These are phyloP conservation scores for Perca schrenkii DNA, from an alignment of 2,113 vertebrate species.

Conservation along the genomic window DNA sequence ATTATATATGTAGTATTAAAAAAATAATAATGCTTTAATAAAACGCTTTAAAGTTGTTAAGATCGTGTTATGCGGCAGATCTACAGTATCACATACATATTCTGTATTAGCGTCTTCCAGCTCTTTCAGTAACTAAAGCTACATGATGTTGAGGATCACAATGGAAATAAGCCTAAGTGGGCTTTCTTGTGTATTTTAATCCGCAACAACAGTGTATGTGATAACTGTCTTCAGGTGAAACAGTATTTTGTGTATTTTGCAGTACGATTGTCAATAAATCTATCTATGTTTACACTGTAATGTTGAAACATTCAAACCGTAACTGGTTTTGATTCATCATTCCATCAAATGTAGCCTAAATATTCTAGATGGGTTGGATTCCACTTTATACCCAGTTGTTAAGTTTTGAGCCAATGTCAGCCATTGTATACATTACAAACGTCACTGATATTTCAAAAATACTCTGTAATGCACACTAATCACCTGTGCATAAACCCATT, in stretches of 20 bases:
- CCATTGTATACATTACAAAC: background rate
- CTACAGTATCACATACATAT: too few species aligned
- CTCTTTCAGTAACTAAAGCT: background rate
- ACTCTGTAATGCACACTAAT: background rate
- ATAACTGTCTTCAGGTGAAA: too few species aligned
- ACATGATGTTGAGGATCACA: background rate
- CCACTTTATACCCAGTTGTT: background rate
- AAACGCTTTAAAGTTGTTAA: too few species aligned
- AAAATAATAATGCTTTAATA: too few species aligned
- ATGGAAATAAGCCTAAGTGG: too few species aligned
- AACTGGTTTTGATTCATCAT: background rate
- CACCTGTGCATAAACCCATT: background rate
- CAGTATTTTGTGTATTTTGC: too few species aligned
- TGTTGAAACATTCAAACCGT: background rate
- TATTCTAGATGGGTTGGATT: background rate
- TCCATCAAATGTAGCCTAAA: background rate
- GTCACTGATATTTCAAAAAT: background rate
- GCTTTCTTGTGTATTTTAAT: too few species aligned
- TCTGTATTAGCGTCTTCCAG: background rate
- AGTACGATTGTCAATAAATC: too few species aligned
- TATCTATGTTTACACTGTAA: background rate
- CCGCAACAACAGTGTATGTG: too few species aligned
- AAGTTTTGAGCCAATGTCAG: too few species aligned
- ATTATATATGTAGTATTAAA: too few species aligned
- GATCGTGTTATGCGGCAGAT: background rate